Conservation (phyloP, 2,797 vertebrate species). For the Sphenodon punctatus region DNA sequence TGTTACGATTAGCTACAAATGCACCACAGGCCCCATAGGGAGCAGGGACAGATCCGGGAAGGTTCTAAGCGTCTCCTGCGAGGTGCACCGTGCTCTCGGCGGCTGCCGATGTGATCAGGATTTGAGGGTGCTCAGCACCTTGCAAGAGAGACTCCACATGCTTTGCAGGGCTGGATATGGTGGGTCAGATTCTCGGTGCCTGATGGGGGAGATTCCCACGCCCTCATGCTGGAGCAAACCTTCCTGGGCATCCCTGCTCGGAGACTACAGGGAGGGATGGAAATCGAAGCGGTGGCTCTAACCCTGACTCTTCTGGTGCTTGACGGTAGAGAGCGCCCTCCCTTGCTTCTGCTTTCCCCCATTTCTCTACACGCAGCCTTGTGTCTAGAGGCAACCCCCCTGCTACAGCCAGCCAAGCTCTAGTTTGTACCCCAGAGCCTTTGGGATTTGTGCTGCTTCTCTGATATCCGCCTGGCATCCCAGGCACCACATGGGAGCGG, state of each 20-base stretch:
- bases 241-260: neutral
- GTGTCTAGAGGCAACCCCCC: too few relatives aligned
- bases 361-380: neutral
- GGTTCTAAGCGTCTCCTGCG: neutral
- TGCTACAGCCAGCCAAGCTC: neutral
- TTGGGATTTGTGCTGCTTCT: too few relatives aligned
- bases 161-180: rapidly evolving
- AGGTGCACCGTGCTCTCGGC: neutral
- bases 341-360: neutral
- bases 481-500: neutral
- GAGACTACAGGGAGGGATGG: neutral
- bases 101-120: neutral
- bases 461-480: too few relatives aligned
- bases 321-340: neutral
- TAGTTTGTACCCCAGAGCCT: neutral
- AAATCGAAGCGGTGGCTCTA: too few relatives aligned
- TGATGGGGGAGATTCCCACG: too few relatives aligned
- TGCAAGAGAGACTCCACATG: neutral
- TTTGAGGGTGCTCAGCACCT: too few relatives aligned
- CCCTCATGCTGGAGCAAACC: neutral
- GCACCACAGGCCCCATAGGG: neutral
- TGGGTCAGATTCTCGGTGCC: neutral
- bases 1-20: neutral
- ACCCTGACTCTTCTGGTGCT: neutral
- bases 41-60: neutral